phyloP scores from a whole-genome alignment of 2,113 vertebrate genomes.

The Amblyornis subalaris region DNA sequence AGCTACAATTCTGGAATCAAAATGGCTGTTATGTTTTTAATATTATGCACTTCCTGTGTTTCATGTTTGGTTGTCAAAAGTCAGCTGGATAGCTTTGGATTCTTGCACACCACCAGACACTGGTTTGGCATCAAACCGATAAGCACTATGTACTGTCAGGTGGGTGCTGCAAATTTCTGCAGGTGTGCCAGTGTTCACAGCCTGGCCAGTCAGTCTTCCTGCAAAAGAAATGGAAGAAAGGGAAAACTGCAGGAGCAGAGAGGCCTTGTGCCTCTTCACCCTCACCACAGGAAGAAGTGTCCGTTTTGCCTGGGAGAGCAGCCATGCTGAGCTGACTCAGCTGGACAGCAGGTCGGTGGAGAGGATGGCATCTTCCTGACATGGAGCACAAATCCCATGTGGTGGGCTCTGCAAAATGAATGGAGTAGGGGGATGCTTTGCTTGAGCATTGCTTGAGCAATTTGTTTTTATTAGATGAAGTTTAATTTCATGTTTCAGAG shows the following conservation, averaged over 20 bases:
- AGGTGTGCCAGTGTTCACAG: not conserved
- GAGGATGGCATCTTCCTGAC: not conserved
- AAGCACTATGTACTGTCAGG: accelerated
- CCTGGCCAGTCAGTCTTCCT: accelerated
- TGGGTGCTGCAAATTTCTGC: not conserved
- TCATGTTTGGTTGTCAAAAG: not conserved
- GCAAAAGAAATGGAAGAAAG: not conserved
- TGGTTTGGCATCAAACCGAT: not conserved
- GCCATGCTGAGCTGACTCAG: not conserved
- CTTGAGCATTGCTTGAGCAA: not conserved
- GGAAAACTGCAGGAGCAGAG: not conserved
- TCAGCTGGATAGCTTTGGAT: not conserved
- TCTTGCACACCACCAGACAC: not conserved
- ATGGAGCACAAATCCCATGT: not conserved
- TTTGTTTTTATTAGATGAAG: not conserved
- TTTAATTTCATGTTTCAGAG: not conserved
- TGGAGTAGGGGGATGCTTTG: not conserved
- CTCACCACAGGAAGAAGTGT: not conserved
- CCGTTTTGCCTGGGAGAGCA: not conserved
- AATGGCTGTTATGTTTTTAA: not conserved
- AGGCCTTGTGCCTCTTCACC: not conserved
- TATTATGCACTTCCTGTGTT: not conserved
- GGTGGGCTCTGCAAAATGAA: not conserved
- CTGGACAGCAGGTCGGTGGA: not conserved
- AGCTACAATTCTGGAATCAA: not conserved